Conservation (phyloP, 2,888 invertebrate genomes). For the Penaeus monodon region DNA sequence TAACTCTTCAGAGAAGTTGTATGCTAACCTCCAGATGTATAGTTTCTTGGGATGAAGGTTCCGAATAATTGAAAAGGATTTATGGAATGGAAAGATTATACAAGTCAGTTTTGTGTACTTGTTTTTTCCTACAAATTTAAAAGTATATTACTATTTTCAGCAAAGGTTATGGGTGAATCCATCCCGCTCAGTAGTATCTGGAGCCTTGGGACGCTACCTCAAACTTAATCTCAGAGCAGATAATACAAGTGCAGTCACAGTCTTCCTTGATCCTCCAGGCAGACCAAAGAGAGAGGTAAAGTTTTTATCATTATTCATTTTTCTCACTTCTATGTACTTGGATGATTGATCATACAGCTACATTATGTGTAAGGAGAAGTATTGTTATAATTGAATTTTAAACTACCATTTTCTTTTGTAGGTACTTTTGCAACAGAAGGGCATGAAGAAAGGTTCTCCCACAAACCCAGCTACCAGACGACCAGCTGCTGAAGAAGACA, state of each 20-base stretch:
- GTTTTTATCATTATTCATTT: neutral
- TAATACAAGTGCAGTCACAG: conserved; percentile 93
- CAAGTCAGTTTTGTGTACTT: no score
- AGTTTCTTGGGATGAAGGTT: no score
- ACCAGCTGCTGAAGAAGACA: conserved; percentile 30
- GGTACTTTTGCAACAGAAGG: conserved; percentile 63
- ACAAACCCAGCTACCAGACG: conserved; percentile 28
- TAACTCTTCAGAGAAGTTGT: no score
- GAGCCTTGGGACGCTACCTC: conserved; percentile 86
- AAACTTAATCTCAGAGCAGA: conserved; percentile 90
- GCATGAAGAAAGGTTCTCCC: conserved; percentile 55
- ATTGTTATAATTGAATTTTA: neutral
- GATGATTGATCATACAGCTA: neutral
- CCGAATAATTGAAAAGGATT: no score
- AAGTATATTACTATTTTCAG: conserved; percentile 55
- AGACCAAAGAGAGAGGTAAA: conserved; percentile 75
- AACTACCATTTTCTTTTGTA: conserved; percentile 25
- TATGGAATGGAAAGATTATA: no score
- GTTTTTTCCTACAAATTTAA: neutral
- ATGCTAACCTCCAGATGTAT: no score
- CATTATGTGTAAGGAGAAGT: neutral
- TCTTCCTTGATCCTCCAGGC: conserved; percentile 91
- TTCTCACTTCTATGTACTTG: neutral
- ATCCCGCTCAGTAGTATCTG: conserved; percentile 88
- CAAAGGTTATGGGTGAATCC: conserved; percentile 84